Conservation (phyloP, 2,888 invertebrate species). For the Bruchidius siliquastri region DNA sequence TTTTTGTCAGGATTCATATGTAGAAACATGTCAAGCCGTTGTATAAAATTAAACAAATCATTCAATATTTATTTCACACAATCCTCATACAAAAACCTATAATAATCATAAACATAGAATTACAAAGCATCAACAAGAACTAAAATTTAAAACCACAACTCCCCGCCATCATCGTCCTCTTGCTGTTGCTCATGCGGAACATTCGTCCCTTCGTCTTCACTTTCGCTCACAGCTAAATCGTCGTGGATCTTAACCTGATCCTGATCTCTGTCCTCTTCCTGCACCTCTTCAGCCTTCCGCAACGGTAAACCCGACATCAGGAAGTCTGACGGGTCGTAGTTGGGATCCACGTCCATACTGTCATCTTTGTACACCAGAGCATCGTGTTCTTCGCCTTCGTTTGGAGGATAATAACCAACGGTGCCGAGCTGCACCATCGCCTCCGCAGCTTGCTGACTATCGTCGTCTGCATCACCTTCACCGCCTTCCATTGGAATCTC, state of each 20-base stretch:
- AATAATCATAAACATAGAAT: background rate
- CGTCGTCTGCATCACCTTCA: slow-evolving; percentile 36
- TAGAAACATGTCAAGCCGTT: too few relatives aligned
- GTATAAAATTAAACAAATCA: too few relatives aligned
- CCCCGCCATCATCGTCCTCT: slow-evolving; percentile 51
- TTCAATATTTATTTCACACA: background rate
- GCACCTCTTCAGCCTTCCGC: slow-evolving; percentile 27
- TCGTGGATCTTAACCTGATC: slow-evolving; percentile 64
- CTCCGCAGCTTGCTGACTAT: slow-evolving; percentile 66
- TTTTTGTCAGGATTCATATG: too few relatives aligned
- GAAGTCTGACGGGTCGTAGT: slow-evolving; percentile 84
- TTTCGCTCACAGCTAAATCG: slow-evolving; percentile 73
- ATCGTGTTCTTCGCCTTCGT: slow-evolving; percentile 36
- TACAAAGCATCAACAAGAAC: background rate
- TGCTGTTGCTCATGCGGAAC: slow-evolving; percentile 22
- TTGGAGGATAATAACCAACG: slow-evolving; percentile 58
- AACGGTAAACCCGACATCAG: slow-evolving; percentile 53
- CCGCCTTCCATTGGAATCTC: slow-evolving; percentile 41
- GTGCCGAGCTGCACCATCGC: slow-evolving; percentile 71
- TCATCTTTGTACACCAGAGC: slow-evolving; percentile 38
- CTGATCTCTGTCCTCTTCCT: slow-evolving; percentile 29
- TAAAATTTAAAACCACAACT: slow-evolving; percentile 54
- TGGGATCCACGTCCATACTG: slow-evolving; percentile 72
- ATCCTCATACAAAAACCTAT: background rate
- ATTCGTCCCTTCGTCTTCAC: slow-evolving; percentile 58